Base-by-base conservation (phyloP, 2,113 vertebrate genomes). In the Brachyhypopomus occidentalis region DNA sequence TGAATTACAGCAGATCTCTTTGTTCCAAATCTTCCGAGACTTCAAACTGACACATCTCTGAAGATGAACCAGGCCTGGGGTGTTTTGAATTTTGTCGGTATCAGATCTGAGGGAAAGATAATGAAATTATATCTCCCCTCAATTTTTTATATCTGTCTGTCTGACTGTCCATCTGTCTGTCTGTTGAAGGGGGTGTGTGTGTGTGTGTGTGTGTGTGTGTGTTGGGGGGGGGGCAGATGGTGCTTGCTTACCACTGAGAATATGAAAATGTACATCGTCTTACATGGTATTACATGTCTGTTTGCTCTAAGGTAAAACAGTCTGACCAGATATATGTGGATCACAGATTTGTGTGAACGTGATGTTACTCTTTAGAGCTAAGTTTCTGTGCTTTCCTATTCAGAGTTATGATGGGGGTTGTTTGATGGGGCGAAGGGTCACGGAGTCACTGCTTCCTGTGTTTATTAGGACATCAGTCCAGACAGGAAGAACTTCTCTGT, bases 71-170 rank as follows among this genome's bases (percentile, higher is more conserved):
- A 70, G 64, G 77, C 73, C 82, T 52, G 72, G 69, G 58, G 58
- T 41, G 73, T 80, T 84, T 84, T 84, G 78, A 84, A 80, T 67
- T 63, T 63, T 23, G 55, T 70, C 72, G 80, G 62, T 74, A 75
- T 81, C 79, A 75, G 72, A 81, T 81, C 27, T 67, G 23, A 45
- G 56, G 78, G 62, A 64, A 63, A 58, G 79, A 81, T 73, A 81
- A 67, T 81, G 55, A 75, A 75, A 81, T 81, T 67, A 45, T 75
- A 75, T 81, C 71, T 56, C 25, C 16, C 4, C 74, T 81, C 30
- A 67, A 45, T 80, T 72, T 80, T 60, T 30, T 30, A 30, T 1
- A 30, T 30, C 72, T 63, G 64, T 71, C 38, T 27, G 52, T 79
- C 56, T 38, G 34, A 59, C 30, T 41, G 9, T 64, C 27, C 23